These are phyloP conservation scores for Sebastes variabilis DNA, from an alignment of 2,797 vertebrate genomes.

Conservation along the genomic window DNA sequence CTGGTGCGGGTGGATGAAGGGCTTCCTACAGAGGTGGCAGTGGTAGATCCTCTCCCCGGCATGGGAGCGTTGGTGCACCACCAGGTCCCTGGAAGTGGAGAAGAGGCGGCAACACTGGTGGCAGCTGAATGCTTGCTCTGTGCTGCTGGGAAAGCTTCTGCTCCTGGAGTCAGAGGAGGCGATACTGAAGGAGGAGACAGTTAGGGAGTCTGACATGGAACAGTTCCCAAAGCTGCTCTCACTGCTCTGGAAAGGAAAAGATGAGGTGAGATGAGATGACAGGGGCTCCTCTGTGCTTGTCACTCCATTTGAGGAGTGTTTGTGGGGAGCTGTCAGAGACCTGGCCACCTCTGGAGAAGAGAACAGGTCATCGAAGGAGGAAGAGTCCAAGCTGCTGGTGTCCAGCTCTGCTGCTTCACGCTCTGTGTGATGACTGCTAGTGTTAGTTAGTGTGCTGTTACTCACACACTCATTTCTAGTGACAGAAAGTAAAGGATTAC, in stretches of 20 bases:
- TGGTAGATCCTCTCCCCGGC: slow-evolving; percentile 35
- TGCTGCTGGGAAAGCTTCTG: background rate
- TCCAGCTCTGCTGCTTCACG: slow-evolving; percentile 1
- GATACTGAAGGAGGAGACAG: background rate
- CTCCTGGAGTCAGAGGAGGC: background rate
- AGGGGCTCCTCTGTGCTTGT: background rate
- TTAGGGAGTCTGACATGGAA: background rate
- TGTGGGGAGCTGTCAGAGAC: background rate
- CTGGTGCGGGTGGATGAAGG: slow-evolving; percentile 47
- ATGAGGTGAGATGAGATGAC: background rate
- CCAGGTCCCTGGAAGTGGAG: slow-evolving; percentile 29
- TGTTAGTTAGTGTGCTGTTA: background rate
- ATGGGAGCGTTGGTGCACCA: slow-evolving; percentile 41
- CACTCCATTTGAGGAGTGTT: background rate
- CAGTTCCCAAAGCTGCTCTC: background rate
- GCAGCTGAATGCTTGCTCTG: slow-evolving; percentile 17
- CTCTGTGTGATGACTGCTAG: background rate
- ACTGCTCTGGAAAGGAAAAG: slow-evolving; percentile 1
- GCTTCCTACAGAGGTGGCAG: slow-evolving; percentile 41
- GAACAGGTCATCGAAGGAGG: slow-evolving; percentile 44
- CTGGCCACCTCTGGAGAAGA: slow-evolving; percentile 26
- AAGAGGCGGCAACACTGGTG: slow-evolving; percentile 41
- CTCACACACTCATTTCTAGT: background rate
- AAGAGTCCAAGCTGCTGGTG: slow-evolving; percentile 16
- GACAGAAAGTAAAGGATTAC: background rate